A percentile compares a stretch with the other conserved stretches of the same genome.
These are phyloP conservation scores for Sesamia nonagrioides DNA, from an alignment of 1,140 invertebrate species.

Conservation along the genomic window DNA sequence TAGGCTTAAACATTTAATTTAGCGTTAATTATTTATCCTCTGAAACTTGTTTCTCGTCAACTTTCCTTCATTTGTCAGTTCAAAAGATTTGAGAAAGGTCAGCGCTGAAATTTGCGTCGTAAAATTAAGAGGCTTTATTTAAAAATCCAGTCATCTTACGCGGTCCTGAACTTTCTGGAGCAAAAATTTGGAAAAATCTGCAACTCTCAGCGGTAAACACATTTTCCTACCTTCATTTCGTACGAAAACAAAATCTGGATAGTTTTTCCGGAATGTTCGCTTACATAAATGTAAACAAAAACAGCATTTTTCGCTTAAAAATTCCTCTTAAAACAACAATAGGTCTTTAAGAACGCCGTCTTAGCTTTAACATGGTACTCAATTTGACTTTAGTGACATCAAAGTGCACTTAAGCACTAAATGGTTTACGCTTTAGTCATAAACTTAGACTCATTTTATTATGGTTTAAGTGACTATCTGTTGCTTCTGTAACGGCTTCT, in stretches of 20 bases:
- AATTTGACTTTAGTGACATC: conserved; percentile 9
- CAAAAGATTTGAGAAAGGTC: neutral
- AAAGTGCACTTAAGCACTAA: conserved; percentile 45
- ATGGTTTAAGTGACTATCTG: conserved; percentile 39
- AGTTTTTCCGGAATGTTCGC: neutral
- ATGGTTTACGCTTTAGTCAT: conserved; percentile 44
- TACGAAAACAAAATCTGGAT: neutral
- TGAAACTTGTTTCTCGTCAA: neutral
- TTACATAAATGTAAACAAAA: conserved; percentile 22
- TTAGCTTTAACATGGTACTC: conserved; percentile 2
- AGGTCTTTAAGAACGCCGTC: conserved; percentile 25
- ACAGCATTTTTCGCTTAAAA: conserved; percentile 3
- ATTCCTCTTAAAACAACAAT: conserved; percentile 8
- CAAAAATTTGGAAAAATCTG: too few relatives aligned
- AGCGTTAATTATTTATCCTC: conserved; percentile 3
- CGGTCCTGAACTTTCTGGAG: too few relatives aligned
- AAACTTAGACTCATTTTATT: conserved; percentile 35
- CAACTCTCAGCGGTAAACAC: neutral
- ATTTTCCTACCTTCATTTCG: neutral
- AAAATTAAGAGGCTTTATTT: neutral
- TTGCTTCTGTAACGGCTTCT: conserved; percentile 20
- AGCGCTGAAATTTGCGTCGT: neutral
- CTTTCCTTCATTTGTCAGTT: neutral
- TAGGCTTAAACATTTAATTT: neutral
- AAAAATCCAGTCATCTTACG: too few relatives aligned